These are phyloP conservation scores for Amazona finschi DNA, from an alignment of 2,797 vertebrate genomes.

Conservation along the genomic window DNA sequence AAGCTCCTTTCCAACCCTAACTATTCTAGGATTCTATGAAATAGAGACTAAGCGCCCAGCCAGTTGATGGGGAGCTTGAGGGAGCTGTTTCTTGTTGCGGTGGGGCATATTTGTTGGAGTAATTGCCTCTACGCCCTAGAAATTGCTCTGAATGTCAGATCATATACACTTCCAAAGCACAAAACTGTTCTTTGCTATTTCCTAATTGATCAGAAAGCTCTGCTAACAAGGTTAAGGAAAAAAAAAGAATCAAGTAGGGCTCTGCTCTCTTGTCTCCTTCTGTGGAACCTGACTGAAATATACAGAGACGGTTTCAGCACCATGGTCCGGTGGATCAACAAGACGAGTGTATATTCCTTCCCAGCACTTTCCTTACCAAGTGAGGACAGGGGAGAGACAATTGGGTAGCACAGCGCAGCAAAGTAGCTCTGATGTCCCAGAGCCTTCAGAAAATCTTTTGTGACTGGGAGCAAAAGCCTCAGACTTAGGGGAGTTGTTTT, in stretches of 20 bases:
- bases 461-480: background rate
- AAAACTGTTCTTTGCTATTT: background rate
- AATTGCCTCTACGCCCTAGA: background rate
- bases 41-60: background rate
- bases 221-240: background rate
- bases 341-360: background rate
- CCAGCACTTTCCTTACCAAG: background rate
- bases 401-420: background rate
- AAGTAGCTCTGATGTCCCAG: background rate
- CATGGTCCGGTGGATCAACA: background rate
- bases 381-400: background rate
- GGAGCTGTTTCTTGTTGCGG: background rate
- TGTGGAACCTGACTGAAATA: background rate
- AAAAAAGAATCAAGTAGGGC: accelerated
- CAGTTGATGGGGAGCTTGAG: background rate
- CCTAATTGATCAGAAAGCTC: background rate
- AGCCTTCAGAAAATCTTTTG: background rate
- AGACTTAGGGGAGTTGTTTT: background rate
- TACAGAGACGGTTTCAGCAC: background rate
- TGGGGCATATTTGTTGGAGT: background rate
- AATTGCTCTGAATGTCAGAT: background rate
- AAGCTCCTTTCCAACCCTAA: background rate
- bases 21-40: background rate
- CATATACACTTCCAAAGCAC: background rate
- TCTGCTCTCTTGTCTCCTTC: background rate